A percentile compares a stretch with the other conserved stretches of the same genome.
Conservation (phyloP, 2,113 vertebrate genomes). For the Charadrius vociferus region DNA sequence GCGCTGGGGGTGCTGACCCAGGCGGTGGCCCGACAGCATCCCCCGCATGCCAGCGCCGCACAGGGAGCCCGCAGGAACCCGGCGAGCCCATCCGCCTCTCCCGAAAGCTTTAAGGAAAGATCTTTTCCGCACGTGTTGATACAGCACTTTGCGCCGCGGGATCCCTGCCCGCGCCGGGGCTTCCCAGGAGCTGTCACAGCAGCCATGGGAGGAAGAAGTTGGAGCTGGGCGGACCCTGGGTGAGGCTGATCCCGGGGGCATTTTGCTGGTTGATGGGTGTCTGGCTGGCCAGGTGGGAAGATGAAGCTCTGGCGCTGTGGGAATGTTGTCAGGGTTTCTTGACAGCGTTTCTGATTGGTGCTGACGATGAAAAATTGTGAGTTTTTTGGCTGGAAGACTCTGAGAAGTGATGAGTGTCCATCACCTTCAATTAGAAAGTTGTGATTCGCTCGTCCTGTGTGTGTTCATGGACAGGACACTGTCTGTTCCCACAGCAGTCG, state of each 20-base stretch:
- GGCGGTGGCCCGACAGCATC: too few relatives aligned
- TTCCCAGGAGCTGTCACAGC: not conserved
- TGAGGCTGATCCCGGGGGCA: not conserved
- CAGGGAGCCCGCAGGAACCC: not conserved
- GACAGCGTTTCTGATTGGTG: not conserved
- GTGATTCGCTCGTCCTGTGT: not conserved
- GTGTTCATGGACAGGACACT: not conserved
- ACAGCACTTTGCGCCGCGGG: not conserved
- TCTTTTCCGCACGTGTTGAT: rapidly evolving
- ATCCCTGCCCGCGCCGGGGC: not conserved
- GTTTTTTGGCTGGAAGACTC: not conserved
- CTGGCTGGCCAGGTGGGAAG: not conserved
- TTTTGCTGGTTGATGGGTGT: not conserved
- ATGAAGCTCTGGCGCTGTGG: not conserved
- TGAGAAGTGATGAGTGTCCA: not conserved
- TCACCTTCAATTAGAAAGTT: not conserved
- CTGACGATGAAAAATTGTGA: not conserved
- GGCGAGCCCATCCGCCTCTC: rapidly evolving
- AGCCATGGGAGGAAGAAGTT: not conserved
- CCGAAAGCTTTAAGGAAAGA: not conserved
- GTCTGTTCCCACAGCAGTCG: rapidly evolving
- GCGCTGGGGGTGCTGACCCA: not conserved
- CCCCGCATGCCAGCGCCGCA: not conserved
- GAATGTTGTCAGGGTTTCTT: not conserved
- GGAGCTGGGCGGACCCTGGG: not conserved